Evolutionary conservation across 2,797 vertebrate genomes (phyloP).

Genomic region (Danio tinwini): DNA sequence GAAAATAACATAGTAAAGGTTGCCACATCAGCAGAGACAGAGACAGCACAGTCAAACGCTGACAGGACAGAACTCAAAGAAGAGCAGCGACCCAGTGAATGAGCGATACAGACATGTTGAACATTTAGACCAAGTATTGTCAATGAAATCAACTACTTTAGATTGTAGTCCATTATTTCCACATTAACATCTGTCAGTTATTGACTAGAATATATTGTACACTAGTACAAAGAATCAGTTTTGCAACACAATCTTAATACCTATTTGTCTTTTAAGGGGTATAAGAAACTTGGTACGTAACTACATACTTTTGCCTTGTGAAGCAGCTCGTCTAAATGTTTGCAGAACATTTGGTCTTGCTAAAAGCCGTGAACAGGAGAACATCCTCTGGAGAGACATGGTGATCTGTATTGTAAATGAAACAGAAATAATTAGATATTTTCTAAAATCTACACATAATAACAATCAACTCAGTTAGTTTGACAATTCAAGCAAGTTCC

Average conservation of each 20-base stretch:
- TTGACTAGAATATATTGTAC: background rate
- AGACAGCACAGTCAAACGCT: conserved; percentile 67
- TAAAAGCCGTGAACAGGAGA: conserved; percentile 59
- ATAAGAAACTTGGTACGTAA: background rate
- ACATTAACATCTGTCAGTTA: background rate
- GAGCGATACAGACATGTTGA: conserved; percentile 13
- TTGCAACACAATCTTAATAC: background rate
- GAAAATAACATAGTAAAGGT: conserved; percentile 68
- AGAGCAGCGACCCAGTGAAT: conserved; percentile 6
- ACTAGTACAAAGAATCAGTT: background rate
- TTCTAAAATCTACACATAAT: background rate
- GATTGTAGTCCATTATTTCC: background rate
- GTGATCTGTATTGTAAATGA: conserved; percentile 4
- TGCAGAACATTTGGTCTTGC: conserved; percentile 48
- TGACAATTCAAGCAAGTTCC: background rate
- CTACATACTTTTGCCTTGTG: conserved; percentile 69
- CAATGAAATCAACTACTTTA: background rate
- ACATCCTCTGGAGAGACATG: conserved; percentile 74
- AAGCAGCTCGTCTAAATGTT: conserved; percentile 64
- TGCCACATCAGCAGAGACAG: conserved; percentile 77
- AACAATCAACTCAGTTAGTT: background rate
- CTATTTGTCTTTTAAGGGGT: background rate
- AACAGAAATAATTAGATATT: background rate
- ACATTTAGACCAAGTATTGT: background rate
- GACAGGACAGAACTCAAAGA: conserved; percentile 71